Conservation (phyloP, 1,140 invertebrate species). For the Colletes gigas region DNA sequence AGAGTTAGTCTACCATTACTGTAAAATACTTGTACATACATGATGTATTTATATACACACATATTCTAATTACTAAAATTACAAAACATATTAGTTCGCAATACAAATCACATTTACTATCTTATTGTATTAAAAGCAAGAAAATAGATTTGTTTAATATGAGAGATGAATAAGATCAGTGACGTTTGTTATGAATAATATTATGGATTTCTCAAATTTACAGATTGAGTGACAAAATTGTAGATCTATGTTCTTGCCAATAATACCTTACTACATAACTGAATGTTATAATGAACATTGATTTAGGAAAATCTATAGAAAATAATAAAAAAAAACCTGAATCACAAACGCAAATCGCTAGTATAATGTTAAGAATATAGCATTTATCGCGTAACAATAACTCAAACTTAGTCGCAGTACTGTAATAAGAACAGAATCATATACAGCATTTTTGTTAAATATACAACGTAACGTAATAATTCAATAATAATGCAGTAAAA, state of each 20-base stretch:
- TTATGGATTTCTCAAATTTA: neutral
- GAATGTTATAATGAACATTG: neutral
- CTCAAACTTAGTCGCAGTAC: neutral
- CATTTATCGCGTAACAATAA: neutral
- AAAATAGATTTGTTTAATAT: neutral
- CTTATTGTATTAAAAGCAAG: neutral
- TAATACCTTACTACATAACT: neutral
- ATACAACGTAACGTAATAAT: neutral
- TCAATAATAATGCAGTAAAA: neutral
- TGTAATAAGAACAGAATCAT: neutral
- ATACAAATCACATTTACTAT: slow-evolving; percentile 1
- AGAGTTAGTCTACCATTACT: neutral
- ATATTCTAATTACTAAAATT: neutral
- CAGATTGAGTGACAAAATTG: neutral
- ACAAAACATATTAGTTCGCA: neutral
- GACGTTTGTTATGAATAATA: neutral
- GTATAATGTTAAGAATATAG: neutral
- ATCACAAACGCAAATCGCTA: slow-evolving; percentile 1
- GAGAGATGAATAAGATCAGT: neutral
- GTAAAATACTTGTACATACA: slow-evolving; percentile 1
- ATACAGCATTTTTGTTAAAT: neutral
- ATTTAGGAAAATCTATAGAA: neutral
- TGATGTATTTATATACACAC: neutral
- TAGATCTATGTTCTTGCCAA: neutral
- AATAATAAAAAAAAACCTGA: neutral